phyloP scores from a whole-genome alignment of 2,888 invertebrate genomes.

The Enchytraeus crypticus region DNA sequence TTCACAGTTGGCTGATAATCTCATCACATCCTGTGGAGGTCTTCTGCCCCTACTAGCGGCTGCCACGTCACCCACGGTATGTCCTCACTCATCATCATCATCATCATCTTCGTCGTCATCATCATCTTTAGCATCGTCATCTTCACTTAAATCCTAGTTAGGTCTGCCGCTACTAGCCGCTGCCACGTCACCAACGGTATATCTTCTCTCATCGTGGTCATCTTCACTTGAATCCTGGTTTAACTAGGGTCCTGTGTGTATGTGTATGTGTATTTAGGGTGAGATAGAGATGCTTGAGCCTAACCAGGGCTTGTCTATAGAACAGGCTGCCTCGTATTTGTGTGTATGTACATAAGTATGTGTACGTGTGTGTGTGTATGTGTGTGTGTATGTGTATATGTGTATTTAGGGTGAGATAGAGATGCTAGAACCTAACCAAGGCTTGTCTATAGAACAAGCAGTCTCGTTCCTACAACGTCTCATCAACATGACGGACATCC shows the following conservation, averaged over 20 bases:
- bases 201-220: too few species aligned
- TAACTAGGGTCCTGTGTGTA: too few species aligned
- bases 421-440: constrained; percentile 95
- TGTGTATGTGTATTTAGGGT: constrained; percentile 65
- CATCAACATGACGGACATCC: constrained; percentile 95
- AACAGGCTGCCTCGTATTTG: constrained; percentile 93
- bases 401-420: constrained; percentile 83
- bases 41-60: constrained; percentile 89
- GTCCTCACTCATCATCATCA: neutral
- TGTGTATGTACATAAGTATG: too few species aligned
- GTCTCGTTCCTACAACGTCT: constrained; percentile 95
- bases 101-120: too few species aligned
- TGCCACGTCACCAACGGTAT: constrained; percentile 92
- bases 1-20: constrained; percentile 94
- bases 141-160: too few species aligned
- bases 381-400: too few species aligned
- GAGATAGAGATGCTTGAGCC: constrained; percentile 96
- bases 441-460: constrained; percentile 95
- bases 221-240: too few species aligned
- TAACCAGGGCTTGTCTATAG: constrained; percentile 95
- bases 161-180: too few species aligned
- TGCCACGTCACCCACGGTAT: constrained; percentile 92
- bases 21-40: constrained; percentile 97
- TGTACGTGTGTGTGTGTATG: too few species aligned
- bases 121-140: too few species aligned